Conservation (phyloP, 2,797 vertebrate genomes). For the Rhabdomys pumilio region DNA sequence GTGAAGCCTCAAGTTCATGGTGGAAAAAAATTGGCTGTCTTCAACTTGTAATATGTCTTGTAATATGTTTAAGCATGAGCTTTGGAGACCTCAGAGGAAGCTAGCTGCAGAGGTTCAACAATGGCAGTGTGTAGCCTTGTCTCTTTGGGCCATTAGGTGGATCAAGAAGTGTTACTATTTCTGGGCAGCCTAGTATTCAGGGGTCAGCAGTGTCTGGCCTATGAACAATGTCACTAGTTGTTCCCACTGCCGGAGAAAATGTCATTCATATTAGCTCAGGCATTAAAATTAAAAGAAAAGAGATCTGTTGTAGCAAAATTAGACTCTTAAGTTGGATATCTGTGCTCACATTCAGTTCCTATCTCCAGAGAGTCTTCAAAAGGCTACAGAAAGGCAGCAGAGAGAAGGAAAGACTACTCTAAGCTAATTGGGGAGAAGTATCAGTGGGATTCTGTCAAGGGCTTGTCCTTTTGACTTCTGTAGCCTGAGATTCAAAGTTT, state of each 20-base stretch:
- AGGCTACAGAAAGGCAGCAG: background rate
- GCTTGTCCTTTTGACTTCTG: slow-evolving; percentile 39
- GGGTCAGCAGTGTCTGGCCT: background rate
- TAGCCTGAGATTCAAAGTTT: background rate
- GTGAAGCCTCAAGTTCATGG: background rate
- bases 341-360: background rate
- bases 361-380: background rate
- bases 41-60: slow-evolving; percentile 39
- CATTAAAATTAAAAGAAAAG: background rate
- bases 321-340: background rate
- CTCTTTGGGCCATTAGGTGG: background rate
- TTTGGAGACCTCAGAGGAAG: background rate
- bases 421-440: background rate
- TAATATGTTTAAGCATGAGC: background rate
- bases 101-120: background rate
- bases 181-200: background rate
- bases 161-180: background rate
- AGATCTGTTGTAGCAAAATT: background rate
- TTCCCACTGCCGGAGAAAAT: slow-evolving; percentile 7
- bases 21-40: background rate
- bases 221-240: background rate
- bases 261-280: background rate
- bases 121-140: background rate
- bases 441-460: background rate
- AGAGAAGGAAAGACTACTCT: slow-evolving; percentile 24